Evolutionary conservation across 2,888 invertebrate genomes (phyloP).

Genomic region (Cabera pusaria): DNA sequence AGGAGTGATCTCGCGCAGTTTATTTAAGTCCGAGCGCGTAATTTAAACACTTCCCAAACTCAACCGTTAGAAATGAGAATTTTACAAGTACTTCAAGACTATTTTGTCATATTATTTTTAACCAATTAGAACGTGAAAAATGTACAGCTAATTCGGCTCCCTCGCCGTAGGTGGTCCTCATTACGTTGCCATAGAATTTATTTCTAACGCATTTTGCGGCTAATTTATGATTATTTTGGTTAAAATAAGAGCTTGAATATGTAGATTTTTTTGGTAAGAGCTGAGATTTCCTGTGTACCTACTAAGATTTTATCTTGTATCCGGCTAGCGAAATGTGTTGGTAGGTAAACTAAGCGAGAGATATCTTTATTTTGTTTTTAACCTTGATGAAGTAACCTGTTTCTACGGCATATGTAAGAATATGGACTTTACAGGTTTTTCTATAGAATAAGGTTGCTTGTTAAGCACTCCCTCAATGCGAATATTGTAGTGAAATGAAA

Average conservation of each 20-base stretch:
- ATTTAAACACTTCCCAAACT: slow-evolving; percentile 70
- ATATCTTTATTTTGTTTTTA: slow-evolving; percentile 24
- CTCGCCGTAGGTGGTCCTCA: slow-evolving; percentile 28
- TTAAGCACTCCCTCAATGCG: too few species aligned
- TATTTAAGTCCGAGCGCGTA: slow-evolving; percentile 74
- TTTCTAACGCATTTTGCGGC: slow-evolving; percentile 16
- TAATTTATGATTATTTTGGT: slow-evolving; percentile 21
- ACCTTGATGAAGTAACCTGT: slow-evolving; percentile 13
- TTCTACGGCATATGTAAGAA: too few species aligned
- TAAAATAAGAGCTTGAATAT: slow-evolving; percentile 21
- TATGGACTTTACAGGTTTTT: too few species aligned
- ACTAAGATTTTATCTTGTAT: slow-evolving; percentile 28
- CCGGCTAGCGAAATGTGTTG: slow-evolving; percentile 18
- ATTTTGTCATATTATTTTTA: slow-evolving; percentile 39
- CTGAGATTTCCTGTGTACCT: slow-evolving; percentile 20
- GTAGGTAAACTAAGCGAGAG: slow-evolving; percentile 12
- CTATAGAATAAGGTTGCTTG: too few species aligned
- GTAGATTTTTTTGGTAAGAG: slow-evolving; percentile 21
- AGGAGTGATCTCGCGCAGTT: slow-evolving; percentile 69
- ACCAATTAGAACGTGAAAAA: slow-evolving; percentile 53
- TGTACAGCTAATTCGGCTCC: slow-evolving; percentile 26
- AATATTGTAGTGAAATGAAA: too few species aligned
- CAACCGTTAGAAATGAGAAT: slow-evolving; percentile 46
- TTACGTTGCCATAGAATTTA: slow-evolving; percentile 19
- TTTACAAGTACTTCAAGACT: slow-evolving; percentile 48